These are phyloP conservation scores for Drosophila nasuta DNA, from an alignment of 1,140 invertebrate genomes.

Conservation along the genomic window DNA sequence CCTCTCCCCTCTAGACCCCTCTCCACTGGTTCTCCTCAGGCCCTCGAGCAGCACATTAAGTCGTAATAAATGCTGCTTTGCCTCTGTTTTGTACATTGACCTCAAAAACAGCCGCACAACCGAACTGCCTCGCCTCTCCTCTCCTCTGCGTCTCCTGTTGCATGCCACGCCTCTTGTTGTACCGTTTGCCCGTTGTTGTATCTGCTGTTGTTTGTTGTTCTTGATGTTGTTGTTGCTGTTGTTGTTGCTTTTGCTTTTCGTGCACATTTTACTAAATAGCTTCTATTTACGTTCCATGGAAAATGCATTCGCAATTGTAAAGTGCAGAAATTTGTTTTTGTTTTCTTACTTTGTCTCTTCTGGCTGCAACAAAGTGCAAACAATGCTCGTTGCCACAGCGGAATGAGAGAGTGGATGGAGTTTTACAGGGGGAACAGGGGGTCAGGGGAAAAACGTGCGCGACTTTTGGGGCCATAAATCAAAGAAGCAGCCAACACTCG, in stretches of 20 bases:
- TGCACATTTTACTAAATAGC: slow-evolving; percentile 81
- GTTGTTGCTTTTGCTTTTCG: slow-evolving; percentile 51
- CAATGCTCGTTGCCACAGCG: slow-evolving; percentile 25
- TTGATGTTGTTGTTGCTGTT: slow-evolving; percentile 18
- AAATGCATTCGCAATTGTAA: slow-evolving; percentile 80
- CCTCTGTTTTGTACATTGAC: slow-evolving; percentile 78
- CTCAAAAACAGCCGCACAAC: slow-evolving; percentile 53
- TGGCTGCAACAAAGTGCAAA: slow-evolving; percentile 56
- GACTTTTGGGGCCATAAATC: slow-evolving; percentile 76
- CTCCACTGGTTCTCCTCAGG: not conserved
- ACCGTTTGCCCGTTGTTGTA: slow-evolving; percentile 29
- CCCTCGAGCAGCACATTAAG: slow-evolving; percentile 67
- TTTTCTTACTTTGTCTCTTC: slow-evolving; percentile 67
- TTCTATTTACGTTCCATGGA: slow-evolving; percentile 80
- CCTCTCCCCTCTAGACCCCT: not conserved
- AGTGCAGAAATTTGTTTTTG: slow-evolving; percentile 72
- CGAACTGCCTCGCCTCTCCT: slow-evolving; percentile 1
- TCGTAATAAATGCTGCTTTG: slow-evolving; percentile 79
- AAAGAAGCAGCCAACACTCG: slow-evolving; percentile 51
- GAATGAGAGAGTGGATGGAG: not conserved
- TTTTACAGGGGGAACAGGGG: not conserved
- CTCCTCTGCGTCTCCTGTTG: not conserved
- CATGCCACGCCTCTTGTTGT: slow-evolving; percentile 36
- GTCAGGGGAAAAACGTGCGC: slow-evolving; percentile 57
- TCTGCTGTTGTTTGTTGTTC: slow-evolving; percentile 24